Conservation (phyloP, 2,113 vertebrate genomes). For the Alligator mississippiensis region DNA sequence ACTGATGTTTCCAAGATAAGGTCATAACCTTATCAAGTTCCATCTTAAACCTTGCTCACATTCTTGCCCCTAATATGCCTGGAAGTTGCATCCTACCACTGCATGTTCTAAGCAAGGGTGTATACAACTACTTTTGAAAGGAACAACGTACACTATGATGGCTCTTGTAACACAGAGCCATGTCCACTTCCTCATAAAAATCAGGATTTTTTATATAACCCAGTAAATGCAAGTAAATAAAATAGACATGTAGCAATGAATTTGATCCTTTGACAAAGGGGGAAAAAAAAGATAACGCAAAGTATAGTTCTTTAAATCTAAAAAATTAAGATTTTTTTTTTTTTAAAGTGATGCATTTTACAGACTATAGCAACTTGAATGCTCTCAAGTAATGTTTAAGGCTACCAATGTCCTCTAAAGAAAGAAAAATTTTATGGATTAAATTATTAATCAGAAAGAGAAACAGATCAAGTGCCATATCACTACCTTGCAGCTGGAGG, state of each 20-base stretch:
- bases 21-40: no score
- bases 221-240: not conserved
- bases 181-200: not conserved
- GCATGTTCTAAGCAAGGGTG: not conserved
- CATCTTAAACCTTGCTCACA: not conserved
- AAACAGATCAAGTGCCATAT: constrained; percentile 64
- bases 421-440: constrained; percentile 51
- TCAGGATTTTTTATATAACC: not conserved
- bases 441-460: constrained; percentile 61
- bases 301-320: not conserved
- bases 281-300: rapidly evolving
- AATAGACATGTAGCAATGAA: not conserved
- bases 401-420: constrained; percentile 17
- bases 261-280: not conserved
- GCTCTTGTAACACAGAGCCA: not conserved
- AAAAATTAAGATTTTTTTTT: constrained; percentile 19
- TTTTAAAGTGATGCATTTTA: constrained; percentile 45
- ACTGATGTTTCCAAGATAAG: no score
- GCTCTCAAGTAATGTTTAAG: constrained; percentile 49
- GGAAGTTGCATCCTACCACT: not conserved
- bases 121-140: not conserved
- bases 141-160: not conserved
- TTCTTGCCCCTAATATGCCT: not conserved
- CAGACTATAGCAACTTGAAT: constrained; percentile 41
- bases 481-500: constrained; percentile 55